Base-by-base conservation (phyloP, 1,140 invertebrate genomes). In the Watersipora subatra region DNA sequence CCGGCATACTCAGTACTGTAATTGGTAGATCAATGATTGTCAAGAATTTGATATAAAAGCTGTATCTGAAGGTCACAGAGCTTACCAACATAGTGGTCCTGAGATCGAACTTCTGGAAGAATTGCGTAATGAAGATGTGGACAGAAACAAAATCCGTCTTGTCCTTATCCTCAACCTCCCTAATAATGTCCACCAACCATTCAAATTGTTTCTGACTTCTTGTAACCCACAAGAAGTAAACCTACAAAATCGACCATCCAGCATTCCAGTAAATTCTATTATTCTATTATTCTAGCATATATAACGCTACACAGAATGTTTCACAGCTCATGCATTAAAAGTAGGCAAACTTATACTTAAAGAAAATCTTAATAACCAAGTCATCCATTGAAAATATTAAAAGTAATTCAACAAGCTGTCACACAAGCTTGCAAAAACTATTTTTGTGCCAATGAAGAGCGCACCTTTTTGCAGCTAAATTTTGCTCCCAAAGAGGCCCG, bases 121-220 rank as follows among this genome's bases (percentile, higher is more conserved):
- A 98, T 83, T 99, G 94, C 1, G 96, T 99, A 71, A 99, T 98
- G 78, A 99, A 99, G 75, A 99, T 98, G 77, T 99, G 95, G 73
- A 97, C 97, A 80, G 97, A 95, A 19, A 99, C 84, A 2, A 99
- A 92, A 73, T 93, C 90, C 3, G 93, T 95, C 28, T 93, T 91
- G 78, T 98, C 95, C 74, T 96, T 92, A 64, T 88, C 87, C 75
- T 99, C 96, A 0, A 99, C 94, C 75, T 98, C 93, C 63, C 93
- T 84, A 25, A 99, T 82, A n/a, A 98, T 95, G 76, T 99, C 96
- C 70, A 99, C 96, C 78, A 99, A 95, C 96, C 96, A 99, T 80
- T 99, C 96, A 76, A 97, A 99, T 76, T 97, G 93, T 68, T 95
- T 92, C 78, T 99, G 96, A 1, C 93, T 97, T 2, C 94, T 93